A percentile compares a stretch with the other conserved stretches of the same genome.
Evolutionary conservation across 2,797 vertebrate genomes (phyloP).

Genomic region (Sebastolobus altivelis): DNA sequence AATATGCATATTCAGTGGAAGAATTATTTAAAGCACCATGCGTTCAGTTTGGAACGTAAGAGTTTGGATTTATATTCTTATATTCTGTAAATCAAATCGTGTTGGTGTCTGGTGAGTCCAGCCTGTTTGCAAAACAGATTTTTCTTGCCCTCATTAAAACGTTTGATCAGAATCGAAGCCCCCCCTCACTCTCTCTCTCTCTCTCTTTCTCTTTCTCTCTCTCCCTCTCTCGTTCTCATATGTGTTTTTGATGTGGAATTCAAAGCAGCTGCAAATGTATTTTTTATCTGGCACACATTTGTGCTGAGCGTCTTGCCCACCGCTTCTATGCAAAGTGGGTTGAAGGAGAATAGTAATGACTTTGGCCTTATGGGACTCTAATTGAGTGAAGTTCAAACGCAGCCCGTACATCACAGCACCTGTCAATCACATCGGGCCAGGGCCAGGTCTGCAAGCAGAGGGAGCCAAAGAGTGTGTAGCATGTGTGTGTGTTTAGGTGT

Average conservation of each 20-base stretch:
- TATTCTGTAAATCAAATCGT: conserved; percentile 8
- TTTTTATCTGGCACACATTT: conserved; percentile 91
- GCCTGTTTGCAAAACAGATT: conserved; percentile 47
- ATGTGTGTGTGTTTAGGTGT: conserved; percentile 9
- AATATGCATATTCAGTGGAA: conserved; percentile 45
- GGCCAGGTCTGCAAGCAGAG: conserved; percentile 82
- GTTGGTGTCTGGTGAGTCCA: conserved; percentile 13
- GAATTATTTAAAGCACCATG: conserved; percentile 41
- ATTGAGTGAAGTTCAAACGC: conserved; percentile 95
- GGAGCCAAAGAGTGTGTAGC: conserved; percentile 48
- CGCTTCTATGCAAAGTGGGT: conserved; percentile 88
- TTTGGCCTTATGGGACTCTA: conserved; percentile 91
- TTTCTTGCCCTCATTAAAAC: conserved; percentile 85
- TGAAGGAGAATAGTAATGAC: conserved; percentile 96
- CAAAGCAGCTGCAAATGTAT: conserved; percentile 93
- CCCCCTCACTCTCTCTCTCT: neutral
- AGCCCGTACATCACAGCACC: conserved; percentile 91
- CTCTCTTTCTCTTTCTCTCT: conserved; percentile 49
- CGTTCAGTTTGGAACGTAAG: neutral
- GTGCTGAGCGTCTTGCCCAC: conserved; percentile 75
- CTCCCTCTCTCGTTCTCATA: conserved; percentile 21
- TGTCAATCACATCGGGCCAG: conserved; percentile 90
- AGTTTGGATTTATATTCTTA: conserved; percentile 8
- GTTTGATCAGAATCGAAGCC: conserved; percentile 80
- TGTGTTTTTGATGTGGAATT: conserved; percentile 90